phyloP scores from a whole-genome alignment of 2,113 vertebrate species.

The Lycocorax pyrrhopterus region DNA sequence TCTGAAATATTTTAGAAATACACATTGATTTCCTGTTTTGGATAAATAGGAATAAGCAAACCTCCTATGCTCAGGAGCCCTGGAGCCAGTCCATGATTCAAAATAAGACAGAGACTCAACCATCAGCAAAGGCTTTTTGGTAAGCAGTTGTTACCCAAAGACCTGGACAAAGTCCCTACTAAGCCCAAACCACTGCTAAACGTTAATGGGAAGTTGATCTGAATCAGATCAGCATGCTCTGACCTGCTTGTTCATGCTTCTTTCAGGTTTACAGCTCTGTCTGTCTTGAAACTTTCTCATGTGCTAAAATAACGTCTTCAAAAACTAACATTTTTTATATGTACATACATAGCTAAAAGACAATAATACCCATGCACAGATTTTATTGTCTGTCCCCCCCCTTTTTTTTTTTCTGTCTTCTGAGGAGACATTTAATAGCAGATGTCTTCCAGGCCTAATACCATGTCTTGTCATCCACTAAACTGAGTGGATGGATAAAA shows the following conservation, averaged over 20 bases:
- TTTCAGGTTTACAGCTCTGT: neutral
- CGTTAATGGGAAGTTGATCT: neutral
- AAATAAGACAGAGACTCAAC: neutral
- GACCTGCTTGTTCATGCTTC: neutral
- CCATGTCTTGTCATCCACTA: neutral
- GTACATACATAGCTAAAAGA: neutral
- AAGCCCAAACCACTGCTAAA: neutral
- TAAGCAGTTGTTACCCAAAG: neutral
- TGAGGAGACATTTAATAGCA: neutral
- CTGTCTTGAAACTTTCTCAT: neutral
- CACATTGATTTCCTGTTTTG: neutral
- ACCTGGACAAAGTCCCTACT: neutral
- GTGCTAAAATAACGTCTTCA: neutral
- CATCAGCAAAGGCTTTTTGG: neutral
- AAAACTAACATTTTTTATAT: neutral
- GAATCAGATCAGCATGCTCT: neutral
- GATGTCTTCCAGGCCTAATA: neutral
- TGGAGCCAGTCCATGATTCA: neutral
- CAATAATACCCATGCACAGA: neutral
- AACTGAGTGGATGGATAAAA: neutral
- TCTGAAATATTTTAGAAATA: slow-evolving; percentile 3
- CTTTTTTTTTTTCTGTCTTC: neutral
- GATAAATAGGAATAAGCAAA: neutral
- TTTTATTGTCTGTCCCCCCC: too few species aligned
- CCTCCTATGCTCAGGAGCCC: neutral